Evolutionary conservation across 2,888 invertebrate genomes (phyloP), one percentile per base, ranked within the genome.

Genomic region (Podotricha telesiphe): DNA sequence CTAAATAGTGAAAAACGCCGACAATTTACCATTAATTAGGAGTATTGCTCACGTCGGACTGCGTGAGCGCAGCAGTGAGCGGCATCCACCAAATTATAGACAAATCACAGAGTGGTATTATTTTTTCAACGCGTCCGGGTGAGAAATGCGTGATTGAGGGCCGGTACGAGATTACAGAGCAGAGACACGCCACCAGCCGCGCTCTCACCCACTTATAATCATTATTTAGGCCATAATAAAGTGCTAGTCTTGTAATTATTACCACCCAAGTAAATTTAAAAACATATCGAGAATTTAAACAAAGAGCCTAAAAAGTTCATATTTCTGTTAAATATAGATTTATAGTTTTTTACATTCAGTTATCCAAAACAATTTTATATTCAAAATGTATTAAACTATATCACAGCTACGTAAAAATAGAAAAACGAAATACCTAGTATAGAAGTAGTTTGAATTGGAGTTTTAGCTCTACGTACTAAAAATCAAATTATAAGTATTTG

Each of bases 81-180:
- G 91, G 91, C 89, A 82, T 82, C 83, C 85, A 79, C 86, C 86
- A 92, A 93, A 92, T 93, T 93, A 93, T 91, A 92, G 92, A 91
- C 91, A 85, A 92, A 90, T 87, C 87, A 86, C 85, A 79, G 81
- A 82, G 84, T 87, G 84, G 87, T 89, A 91, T 93, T 90, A 93
- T 93, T 93, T 92, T 93, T 93, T 93, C 91, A 93, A 88, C 92
- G 89, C 93, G 89, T 84, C 77, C 84, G 91, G 91, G 93, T 93
- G 93, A 93, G 92, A 93, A 93, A 87, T 89, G 90, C 89, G 86
- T 91, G 91, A 93, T 92, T 93, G 90, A 85, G 85, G 91, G 86
- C 86, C 92, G 92, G 93, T 87, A 67, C 77, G 76, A 87, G 91
- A 93, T 93, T 91, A 93, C 91, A 93, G 91, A 83, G 75, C 82